phyloP scores from a whole-genome alignment of 2,797 vertebrate species.

The Danionella dracula region DNA sequence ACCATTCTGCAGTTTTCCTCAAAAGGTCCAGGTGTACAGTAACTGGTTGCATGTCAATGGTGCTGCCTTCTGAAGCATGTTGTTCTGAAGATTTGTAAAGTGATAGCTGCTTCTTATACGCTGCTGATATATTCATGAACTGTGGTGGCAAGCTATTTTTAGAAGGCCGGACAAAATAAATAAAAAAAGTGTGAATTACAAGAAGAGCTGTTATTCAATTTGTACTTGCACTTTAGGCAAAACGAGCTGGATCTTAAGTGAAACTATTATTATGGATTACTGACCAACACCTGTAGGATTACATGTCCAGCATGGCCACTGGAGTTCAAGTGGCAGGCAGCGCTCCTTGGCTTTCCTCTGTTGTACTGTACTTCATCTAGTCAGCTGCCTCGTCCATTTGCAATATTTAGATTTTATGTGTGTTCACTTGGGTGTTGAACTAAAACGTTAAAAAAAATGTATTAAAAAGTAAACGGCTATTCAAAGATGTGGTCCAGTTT shows the following conservation, averaged over 20 bases:
- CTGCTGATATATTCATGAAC: conserved; percentile 67
- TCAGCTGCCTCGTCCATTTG: conserved; percentile 6
- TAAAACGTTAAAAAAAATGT: too few relatives aligned
- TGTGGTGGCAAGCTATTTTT: conserved; percentile 52
- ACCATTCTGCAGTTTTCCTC: too few relatives aligned
- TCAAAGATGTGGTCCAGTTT: too few relatives aligned
- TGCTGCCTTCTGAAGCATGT: background rate
- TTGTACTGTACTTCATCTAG: conserved; percentile 16
- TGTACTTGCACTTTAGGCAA: conserved; percentile 53
- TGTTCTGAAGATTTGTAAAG: conserved; percentile 63
- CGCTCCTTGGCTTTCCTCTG: conserved; percentile 3
- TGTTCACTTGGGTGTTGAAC: too few relatives aligned
- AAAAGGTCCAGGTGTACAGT: too few relatives aligned
- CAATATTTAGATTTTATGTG: conserved; percentile 17
- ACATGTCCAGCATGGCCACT: conserved; percentile 25
- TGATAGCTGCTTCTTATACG: conserved; percentile 51
- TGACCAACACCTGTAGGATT: background rate
- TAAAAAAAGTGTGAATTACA: conserved; percentile 30
- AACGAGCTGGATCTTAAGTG: conserved; percentile 25
- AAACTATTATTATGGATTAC: conserved; percentile 30
- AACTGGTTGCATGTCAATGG: background rate
- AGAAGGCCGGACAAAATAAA: conserved; percentile 52
- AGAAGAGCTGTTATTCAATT: conserved; percentile 39
- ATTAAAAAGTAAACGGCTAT: too few relatives aligned
- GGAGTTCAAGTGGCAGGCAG: conserved; percentile 21